Conservation (phyloP, 2,797 vertebrate species). For the Coregonus suidteri region DNA sequence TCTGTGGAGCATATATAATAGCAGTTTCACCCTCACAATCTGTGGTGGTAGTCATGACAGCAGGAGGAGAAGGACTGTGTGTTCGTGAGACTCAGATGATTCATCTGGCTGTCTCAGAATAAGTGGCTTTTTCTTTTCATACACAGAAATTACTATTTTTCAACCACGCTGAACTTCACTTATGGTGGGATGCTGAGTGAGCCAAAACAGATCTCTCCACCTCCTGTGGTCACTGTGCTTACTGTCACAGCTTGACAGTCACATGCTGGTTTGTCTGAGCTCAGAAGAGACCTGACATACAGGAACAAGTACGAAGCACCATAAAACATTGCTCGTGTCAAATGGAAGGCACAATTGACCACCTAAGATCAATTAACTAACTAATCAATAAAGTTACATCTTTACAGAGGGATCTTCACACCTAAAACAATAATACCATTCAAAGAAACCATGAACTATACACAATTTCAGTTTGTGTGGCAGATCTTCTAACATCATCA, state of each 20-base stretch:
- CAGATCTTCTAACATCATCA: no score
- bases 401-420: no score
- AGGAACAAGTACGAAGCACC: not conserved
- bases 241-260: no score
- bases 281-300: not conserved
- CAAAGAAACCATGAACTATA: no score
- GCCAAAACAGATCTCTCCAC: not conserved
- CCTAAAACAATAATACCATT: no score
- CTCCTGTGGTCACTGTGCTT: no score
- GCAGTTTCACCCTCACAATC: not conserved
- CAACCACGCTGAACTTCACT: no score
- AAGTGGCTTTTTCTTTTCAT: not conserved
- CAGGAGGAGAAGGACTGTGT: not conserved
- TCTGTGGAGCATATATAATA: not conserved
- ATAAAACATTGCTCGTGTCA: not conserved
- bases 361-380: no score
- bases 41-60: not conserved
- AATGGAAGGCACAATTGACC: no score
- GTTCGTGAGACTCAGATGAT: not conserved
- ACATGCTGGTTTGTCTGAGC: not conserved
- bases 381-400: no score
- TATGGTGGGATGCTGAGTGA: not conserved
- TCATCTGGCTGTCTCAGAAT: not conserved
- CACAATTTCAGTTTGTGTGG: no score
- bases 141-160: no score